Evolutionary conservation across 2,797 vertebrate genomes (phyloP), one percentile per base, ranked within the genome.

Genomic region (Sebastolobus altivelis): DNA sequence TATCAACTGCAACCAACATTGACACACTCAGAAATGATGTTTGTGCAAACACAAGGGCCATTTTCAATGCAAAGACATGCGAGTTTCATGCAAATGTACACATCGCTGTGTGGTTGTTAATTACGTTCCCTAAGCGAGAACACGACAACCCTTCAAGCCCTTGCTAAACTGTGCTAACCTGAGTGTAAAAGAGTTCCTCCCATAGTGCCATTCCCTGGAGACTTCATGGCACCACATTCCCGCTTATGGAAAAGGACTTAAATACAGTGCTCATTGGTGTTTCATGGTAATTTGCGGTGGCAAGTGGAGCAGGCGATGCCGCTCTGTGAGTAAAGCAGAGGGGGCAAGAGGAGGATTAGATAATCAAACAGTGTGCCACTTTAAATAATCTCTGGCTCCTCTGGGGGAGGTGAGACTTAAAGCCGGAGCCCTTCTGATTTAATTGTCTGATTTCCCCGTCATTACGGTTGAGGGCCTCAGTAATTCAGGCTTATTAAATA

Each of bases 401-500:
- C 91, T 93, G 94, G 94, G 94, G 94, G 93, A 89, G 69, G 75
- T 95, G 93, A 93, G 94, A 95, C 93, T 95, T 95, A 92, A 92
- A 95, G 92, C 94, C 86, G 88, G 89, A 94, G 88, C 92, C 91
- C 93, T 89, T 93, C 89, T 92, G 94, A 92, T 96, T 95, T 96
- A 96, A 96, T 95, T 96, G 95, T 95, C 93, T 95, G 94, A 96
- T 95, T 93, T 95, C 93, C 94, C 92, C 91, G 94, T 96, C 95
- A 96, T 96, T 97, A 96, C 91, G 91, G 95, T 95, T 92, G 94
- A 97, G 95, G 92, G 90, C 90, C 92, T 95, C 92, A 82, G 95
- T 95, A 95, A 97, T 95, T 96, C 95, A 94, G 90, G 81, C 84
- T 93, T 90, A 96, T 95, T 95, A 96, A 96, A 96, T 95, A 97